These are phyloP conservation scores for Periparus ater DNA, from an alignment of 2,797 vertebrate species.

Conservation along the genomic window DNA sequence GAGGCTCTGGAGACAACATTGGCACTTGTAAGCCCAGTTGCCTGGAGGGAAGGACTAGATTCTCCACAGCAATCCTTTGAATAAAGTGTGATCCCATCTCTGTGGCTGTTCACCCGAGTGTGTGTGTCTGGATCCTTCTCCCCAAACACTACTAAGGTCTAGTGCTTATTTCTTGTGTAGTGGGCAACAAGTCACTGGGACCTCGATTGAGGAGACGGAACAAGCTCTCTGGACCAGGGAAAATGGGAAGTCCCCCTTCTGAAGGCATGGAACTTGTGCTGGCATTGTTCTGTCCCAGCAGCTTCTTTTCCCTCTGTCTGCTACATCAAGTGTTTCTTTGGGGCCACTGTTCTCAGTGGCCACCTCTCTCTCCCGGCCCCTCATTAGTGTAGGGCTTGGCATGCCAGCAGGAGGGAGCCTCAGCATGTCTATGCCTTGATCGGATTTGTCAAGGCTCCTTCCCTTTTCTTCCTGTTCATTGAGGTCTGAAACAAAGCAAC, in stretches of 20 bases:
- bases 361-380: conserved; percentile 21
- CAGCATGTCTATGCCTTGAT: conserved; percentile 59
- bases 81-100: not conserved
- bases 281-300: not conserved
- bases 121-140: not conserved
- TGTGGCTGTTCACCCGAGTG: not conserved
- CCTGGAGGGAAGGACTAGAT: not conserved
- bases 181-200: not conserved
- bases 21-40: not conserved
- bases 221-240: not conserved
- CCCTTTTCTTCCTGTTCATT: conserved; percentile 69
- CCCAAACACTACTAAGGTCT: not conserved
- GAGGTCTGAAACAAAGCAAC: conserved; percentile 70
- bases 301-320: not conserved
- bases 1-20: not conserved
- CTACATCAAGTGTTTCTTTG: not conserved
- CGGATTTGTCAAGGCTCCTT: conserved; percentile 73
- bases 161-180: not conserved
- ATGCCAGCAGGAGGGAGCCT: conserved; percentile 62
- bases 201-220: not conserved
- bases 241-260: not conserved
- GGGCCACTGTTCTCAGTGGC: not conserved
- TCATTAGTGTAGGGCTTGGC: conserved; percentile 65
- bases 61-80: not conserved
- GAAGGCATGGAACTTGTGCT: not conserved